Evolutionary conservation across 2,113 vertebrate genomes (phyloP).

Genomic region (Oxyura jamaicensis): DNA sequence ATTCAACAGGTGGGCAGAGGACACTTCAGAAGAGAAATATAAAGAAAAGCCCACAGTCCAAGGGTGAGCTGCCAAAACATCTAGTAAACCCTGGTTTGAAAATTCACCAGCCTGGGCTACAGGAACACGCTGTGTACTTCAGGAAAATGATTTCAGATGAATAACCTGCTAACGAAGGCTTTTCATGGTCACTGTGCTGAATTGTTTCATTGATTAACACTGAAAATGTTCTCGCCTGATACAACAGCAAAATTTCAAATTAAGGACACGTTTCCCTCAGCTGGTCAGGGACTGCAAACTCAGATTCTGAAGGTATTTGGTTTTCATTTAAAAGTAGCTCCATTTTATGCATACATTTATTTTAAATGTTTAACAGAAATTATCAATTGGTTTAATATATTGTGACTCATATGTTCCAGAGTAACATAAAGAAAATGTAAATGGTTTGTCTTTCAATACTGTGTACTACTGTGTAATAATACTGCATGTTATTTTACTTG

Average conservation of each 20-base stretch:
- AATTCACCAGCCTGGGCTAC: background rate
- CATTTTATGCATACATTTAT: background rate
- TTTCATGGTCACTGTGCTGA: background rate
- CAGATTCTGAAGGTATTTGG: background rate
- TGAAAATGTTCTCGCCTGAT: background rate
- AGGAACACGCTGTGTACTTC: background rate
- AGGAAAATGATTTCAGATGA: background rate
- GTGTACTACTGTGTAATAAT: too few species aligned
- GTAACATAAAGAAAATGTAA: background rate
- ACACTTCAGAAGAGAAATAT: background rate
- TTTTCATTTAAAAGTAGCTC: background rate
- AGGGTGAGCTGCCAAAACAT: background rate
- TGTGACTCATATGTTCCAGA: background rate
- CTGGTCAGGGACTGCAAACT: background rate
- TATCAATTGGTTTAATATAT: rapidly evolving
- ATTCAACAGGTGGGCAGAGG: background rate
- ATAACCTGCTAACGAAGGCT: background rate
- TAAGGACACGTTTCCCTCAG: background rate
- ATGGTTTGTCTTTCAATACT: background rate
- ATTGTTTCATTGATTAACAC: background rate
- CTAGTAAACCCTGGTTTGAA: background rate
- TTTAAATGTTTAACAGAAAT: background rate
- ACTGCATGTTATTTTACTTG: background rate
- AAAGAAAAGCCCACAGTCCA: background rate
- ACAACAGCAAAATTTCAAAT: background rate